phyloP scores from a whole-genome alignment of 37 sponge, comb jelly and placozoan species.

The Halichondria panicea region DNA sequence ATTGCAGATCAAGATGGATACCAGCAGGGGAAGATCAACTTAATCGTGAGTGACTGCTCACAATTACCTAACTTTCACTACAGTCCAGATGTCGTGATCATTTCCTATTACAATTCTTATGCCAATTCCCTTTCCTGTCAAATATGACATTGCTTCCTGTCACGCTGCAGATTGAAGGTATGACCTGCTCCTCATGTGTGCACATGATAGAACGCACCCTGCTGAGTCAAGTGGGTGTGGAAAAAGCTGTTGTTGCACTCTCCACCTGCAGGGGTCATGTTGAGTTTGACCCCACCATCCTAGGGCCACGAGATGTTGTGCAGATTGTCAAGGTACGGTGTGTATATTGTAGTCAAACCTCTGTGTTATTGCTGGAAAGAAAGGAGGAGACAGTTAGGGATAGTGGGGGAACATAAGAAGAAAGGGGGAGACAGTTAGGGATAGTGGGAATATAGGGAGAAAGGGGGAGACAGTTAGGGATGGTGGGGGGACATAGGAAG shows the following conservation, averaged over 20 bases:
- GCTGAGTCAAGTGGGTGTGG: conserved; percentile 53
- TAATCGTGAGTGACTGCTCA: conserved; percentile 58
- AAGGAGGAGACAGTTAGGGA: too few species aligned
- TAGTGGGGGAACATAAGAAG: too few species aligned
- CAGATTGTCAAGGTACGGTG: conserved; percentile 72
- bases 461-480: too few species aligned
- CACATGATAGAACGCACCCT: conserved; percentile 85
- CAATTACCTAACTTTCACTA: too few species aligned
- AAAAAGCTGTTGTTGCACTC: conserved; percentile 79
- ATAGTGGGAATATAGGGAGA: conserved; percentile 28
- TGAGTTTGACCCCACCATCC: conserved; percentile 87
- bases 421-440: too few species aligned
- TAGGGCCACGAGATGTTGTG: conserved; percentile 87
- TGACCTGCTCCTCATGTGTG: conserved; percentile 98
- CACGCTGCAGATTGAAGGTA: conserved; percentile 72
- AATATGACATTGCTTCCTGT: too few species aligned
- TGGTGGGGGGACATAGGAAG: too few species aligned
- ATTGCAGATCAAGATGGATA: conserved; percentile 25
- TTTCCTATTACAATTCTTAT: too few species aligned
- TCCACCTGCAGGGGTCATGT: conserved; percentile 77
- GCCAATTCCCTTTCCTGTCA: too few species aligned
- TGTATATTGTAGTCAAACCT: too few species aligned
- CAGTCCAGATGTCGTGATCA: too few species aligned
- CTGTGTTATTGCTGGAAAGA: too few species aligned
- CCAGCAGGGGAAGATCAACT: conserved; percentile 56